Percentiles rank a stretch among this genome's conserved stretches.
Conservation (phyloP, 2,113 vertebrate genomes). For the Nerophis lumbriciformis region DNA sequence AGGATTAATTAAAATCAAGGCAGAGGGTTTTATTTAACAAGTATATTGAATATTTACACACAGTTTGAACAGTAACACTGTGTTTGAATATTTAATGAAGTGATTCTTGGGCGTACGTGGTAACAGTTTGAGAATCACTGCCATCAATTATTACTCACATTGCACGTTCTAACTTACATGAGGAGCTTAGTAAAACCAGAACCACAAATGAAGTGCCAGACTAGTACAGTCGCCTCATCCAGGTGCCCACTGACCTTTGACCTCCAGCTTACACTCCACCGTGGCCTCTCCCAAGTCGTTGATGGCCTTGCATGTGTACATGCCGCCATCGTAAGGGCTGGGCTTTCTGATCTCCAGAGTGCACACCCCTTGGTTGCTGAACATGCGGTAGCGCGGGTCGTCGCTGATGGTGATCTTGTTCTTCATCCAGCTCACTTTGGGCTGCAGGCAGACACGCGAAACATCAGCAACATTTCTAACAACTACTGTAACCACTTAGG, state of each 20-base stretch:
- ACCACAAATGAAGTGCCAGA: slow-evolving; percentile 1
- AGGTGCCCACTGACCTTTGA: slow-evolving; percentile 83
- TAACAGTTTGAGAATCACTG: too few species aligned
- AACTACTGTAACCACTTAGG: too few species aligned
- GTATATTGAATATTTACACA: too few species aligned
- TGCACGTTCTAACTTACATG: too few species aligned
- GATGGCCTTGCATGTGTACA: slow-evolving; percentile 87
- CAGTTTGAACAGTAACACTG: too few species aligned
- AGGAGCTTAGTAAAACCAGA: slow-evolving; percentile 37
- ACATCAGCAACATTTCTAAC: background rate
- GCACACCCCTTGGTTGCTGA: slow-evolving; percentile 95
- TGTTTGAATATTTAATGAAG: too few species aligned
- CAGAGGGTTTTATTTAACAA: too few species aligned
- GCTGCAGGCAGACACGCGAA: slow-evolving; percentile 61
- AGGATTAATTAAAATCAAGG: too few species aligned
- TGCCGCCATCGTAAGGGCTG: slow-evolving; percentile 89
- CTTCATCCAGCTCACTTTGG: slow-evolving; percentile 98
- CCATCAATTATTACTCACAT: too few species aligned
- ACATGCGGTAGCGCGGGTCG: slow-evolving; percentile 94
- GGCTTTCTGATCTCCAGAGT: slow-evolving; percentile 96
- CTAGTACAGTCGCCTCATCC: background rate
- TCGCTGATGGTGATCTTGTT: slow-evolving; percentile 88
- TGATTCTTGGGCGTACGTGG: too few species aligned
- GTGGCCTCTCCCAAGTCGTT: slow-evolving; percentile 88
- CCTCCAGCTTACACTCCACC: slow-evolving; percentile 95